Conservation (phyloP, 1,140 invertebrate genomes). For the Cyclargus thomasi region DNA sequence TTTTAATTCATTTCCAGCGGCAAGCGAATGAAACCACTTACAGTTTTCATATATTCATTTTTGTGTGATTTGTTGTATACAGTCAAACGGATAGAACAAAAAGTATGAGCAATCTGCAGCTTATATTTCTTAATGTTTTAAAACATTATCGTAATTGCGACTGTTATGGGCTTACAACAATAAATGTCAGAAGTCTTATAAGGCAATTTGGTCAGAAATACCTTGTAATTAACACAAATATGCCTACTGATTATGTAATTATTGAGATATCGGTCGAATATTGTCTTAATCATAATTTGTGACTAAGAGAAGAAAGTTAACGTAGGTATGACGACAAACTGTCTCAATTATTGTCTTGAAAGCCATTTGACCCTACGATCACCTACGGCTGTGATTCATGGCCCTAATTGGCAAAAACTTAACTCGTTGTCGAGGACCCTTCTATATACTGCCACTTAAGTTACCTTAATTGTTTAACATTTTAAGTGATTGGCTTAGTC, state of each 20-base stretch:
- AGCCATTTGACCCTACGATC: not conserved
- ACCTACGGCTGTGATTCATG: not conserved
- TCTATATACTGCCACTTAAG: too few species aligned
- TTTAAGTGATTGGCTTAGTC: too few species aligned
- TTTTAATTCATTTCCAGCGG: conserved; percentile 7
- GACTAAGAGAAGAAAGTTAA: not conserved
- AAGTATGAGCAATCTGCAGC: not conserved
- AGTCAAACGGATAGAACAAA: too few species aligned
- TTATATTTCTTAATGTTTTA: not conserved
- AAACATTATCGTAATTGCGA: not conserved
- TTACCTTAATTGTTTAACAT: too few species aligned
- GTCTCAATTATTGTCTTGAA: not conserved
- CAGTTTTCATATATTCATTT: not conserved
- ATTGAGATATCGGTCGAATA: not conserved
- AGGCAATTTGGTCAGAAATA: not conserved
- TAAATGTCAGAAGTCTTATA: not conserved
- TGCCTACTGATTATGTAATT: not conserved
- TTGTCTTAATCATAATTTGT: not conserved
- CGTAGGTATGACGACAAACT: not conserved
- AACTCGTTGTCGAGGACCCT: too few species aligned
- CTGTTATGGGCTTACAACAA: not conserved
- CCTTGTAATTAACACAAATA: not conserved
- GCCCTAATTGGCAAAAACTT: not conserved
- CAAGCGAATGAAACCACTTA: conserved; percentile 5
- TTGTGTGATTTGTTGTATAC: too few species aligned